A percentile compares a stretch with the other conserved stretches of the same genome.
Evolutionary conservation across 2,888 invertebrate species (phyloP).

Genomic region (Chaetogeoica ovagalla): DNA sequence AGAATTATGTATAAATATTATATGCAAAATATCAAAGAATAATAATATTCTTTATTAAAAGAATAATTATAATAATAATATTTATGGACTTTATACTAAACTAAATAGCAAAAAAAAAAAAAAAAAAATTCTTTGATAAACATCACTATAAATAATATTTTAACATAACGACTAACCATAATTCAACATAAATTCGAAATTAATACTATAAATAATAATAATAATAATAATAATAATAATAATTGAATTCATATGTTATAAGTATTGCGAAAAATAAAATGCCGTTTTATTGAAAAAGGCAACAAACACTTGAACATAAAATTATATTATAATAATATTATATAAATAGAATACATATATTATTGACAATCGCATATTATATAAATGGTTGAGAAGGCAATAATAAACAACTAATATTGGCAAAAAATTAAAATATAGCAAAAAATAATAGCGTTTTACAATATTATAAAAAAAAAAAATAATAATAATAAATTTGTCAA

Average conservation of each 20-base stretch:
- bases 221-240: background rate
- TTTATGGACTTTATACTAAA: no score
- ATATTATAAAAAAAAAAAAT: background rate
- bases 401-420: slow-evolving; percentile 33
- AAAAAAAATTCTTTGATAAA: slow-evolving; percentile 22
- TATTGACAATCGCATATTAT: slow-evolving; percentile 32
- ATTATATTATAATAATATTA: slow-evolving; percentile 25
- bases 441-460: slow-evolving; percentile 11
- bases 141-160: slow-evolving; percentile 1
- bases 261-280: slow-evolving; percentile 28
- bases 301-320: slow-evolving; percentile 43
- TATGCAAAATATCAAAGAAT: no score
- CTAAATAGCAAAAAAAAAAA: background rate
- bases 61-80: no score
- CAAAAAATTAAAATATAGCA: slow-evolving; percentile 33
- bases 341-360: slow-evolving; percentile 26
- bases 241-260: background rate
- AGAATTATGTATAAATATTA: no score
- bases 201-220: slow-evolving; percentile 28
- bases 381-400: slow-evolving; percentile 13
- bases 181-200: slow-evolving; percentile 17
- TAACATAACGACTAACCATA: slow-evolving; percentile 18
- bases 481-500: slow-evolving; percentile 23
- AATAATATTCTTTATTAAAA: no score
- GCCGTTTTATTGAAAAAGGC: slow-evolving; percentile 40